Evolutionary conservation across 2,797 vertebrate species (phyloP).

Genomic region (Percopsis omiscomaycus): DNA sequence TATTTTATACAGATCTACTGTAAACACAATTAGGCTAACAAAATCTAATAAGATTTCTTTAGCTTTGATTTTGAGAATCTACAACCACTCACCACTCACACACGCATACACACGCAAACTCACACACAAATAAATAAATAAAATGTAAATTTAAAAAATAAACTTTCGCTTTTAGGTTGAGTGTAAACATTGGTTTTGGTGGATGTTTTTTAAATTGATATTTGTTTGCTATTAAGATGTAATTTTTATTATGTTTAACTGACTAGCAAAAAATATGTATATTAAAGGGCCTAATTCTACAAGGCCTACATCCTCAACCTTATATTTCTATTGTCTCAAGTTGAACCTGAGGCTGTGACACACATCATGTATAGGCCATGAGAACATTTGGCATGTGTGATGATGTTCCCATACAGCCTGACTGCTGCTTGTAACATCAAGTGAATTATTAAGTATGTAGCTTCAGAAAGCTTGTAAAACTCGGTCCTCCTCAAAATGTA

Average conservation of each 20-base stretch:
- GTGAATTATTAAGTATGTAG: conserved; percentile 81
- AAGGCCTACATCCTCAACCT: not conserved
- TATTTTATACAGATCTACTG: not conserved
- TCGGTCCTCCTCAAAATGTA: conserved; percentile 73
- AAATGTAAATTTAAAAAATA: too few species aligned
- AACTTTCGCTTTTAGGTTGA: too few species aligned
- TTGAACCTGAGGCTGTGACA: conserved; percentile 57
- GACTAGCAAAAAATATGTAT: too few species aligned
- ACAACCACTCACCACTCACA: conserved; percentile 12
- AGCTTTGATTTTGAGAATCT: conserved; percentile 24
- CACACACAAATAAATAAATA: too few species aligned
- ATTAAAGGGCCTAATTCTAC: too few species aligned
- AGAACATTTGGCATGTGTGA: conserved; percentile 62
- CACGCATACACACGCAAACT: not conserved
- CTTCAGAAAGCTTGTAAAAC: conserved; percentile 78
- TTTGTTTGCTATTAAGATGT: too few species aligned
- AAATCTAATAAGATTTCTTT: not conserved
- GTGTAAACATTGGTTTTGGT: too few species aligned
- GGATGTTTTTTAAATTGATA: too few species aligned
- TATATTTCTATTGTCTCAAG: conserved; percentile 18
- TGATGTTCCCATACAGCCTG: conserved; percentile 57
- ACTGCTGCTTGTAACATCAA: conserved; percentile 74
- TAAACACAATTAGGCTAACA: not conserved
- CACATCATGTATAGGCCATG: conserved; percentile 48
- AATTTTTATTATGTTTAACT: too few species aligned